phyloP scores from a whole-genome alignment of 2,888 invertebrate genomes.

The Luperina testacea region DNA sequence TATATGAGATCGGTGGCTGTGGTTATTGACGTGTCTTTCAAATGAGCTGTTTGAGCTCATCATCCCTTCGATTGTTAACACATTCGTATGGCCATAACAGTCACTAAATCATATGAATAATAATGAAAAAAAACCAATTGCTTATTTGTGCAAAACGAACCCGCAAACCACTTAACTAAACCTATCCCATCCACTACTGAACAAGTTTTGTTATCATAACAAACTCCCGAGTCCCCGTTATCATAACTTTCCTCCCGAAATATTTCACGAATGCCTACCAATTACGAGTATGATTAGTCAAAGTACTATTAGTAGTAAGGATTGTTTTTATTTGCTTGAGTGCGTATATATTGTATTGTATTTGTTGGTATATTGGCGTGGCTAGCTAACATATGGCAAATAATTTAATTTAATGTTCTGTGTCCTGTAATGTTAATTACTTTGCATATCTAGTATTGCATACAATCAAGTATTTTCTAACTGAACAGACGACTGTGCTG shows the following conservation, averaged over 20 bases:
- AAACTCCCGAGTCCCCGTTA: constrained; percentile 23
- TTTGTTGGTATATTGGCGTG: no score
- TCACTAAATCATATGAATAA: background rate
- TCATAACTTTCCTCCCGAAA: constrained; percentile 23
- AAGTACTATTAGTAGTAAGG: constrained; percentile 21
- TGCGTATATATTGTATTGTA: no score
- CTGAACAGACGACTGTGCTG: no score
- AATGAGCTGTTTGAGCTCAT: no score
- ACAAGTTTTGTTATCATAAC: constrained; percentile 16
- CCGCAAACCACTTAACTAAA: background rate
- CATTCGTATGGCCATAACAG: no score
- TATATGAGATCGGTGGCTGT: background rate
- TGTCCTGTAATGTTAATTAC: no score
- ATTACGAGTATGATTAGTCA: constrained; percentile 54
- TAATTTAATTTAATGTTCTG: no score
- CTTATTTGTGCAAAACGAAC: background rate
- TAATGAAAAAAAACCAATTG: background rate
- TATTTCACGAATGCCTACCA: constrained; percentile 24
- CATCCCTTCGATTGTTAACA: background rate
- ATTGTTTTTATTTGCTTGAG: no score
- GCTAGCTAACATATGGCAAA: no score
- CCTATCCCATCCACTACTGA: background rate
- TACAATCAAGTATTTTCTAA: no score
- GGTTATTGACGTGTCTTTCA: background rate
- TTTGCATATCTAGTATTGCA: no score